Evolutionary conservation across 2,888 invertebrate species (phyloP).

Genomic region (Sabatieria punctata): DNA sequence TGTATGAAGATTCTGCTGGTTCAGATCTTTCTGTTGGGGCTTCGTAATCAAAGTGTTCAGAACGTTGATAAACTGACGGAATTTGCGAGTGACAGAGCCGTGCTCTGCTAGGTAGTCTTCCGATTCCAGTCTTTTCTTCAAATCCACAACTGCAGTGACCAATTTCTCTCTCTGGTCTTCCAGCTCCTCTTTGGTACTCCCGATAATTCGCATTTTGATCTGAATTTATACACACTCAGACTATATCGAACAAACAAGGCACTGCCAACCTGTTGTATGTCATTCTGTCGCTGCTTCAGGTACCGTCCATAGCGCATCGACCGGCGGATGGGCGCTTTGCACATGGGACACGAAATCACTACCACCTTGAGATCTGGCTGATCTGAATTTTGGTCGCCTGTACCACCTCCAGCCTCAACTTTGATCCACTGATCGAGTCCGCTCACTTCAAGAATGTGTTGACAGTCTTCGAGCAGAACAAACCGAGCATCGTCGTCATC

Average conservation of each 20-base stretch:
- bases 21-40: too few relatives aligned
- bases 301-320: slow-evolving; percentile 43
- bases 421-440: slow-evolving; percentile 27
- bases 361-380: slow-evolving; percentile 3
- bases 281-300: slow-evolving; percentile 34
- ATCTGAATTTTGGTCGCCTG: neutral
- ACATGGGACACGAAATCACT: slow-evolving; percentile 27
- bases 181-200: slow-evolving; percentile 3
- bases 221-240: neutral
- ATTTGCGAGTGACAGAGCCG: too few relatives aligned
- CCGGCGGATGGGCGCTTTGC: slow-evolving; percentile 44
- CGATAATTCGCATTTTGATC: slow-evolving; percentile 5
- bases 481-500: slow-evolving; percentile 40
- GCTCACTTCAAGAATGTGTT: slow-evolving; percentile 31
- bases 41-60: too few relatives aligned
- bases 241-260: too few relatives aligned
- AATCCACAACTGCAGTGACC: neutral
- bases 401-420: neutral
- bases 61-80: too few relatives aligned
- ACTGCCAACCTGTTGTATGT: too few relatives aligned
- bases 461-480: slow-evolving; percentile 27
- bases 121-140: neutral
- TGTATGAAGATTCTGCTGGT: too few relatives aligned
- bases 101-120: neutral
- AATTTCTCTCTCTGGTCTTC: too few relatives aligned